Conservation (phyloP, 2,113 vertebrate species). For the Tringa solitaria region DNA sequence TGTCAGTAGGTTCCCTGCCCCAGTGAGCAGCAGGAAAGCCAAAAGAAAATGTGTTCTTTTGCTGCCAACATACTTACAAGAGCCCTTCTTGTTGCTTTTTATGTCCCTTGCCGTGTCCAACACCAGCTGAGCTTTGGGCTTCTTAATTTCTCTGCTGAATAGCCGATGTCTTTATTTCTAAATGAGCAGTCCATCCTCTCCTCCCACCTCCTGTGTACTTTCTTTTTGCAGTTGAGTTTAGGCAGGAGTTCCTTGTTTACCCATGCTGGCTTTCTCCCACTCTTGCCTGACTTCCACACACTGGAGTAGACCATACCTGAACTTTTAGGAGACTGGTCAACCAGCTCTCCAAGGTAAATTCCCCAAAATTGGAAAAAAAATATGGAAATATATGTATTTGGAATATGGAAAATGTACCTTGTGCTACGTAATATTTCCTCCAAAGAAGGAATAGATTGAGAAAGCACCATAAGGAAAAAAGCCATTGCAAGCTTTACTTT, state of each 20-base stretch:
- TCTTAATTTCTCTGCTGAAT: neutral
- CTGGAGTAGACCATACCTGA: neutral
- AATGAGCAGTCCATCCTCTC: neutral
- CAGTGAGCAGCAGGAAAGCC: neutral
- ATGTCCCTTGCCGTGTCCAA: neutral
- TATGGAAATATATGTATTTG: no score
- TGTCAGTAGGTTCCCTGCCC: neutral
- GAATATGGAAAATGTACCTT: neutral
- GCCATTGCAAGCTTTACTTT: neutral
- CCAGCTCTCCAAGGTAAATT: neutral
- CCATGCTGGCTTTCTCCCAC: neutral
- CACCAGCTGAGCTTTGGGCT: neutral
- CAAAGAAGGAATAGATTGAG: neutral
- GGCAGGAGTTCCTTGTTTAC: neutral
- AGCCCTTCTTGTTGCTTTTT: neutral
- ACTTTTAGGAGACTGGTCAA: neutral
- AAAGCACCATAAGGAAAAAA: neutral
- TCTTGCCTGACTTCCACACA: neutral
- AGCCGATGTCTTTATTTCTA: neutral
- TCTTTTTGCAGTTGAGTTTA: neutral
- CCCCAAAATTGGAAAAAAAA: no score
- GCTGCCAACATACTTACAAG: neutral
- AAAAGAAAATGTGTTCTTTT: neutral
- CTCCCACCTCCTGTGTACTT: neutral
- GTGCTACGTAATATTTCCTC: neutral